Evolutionary conservation across 2,113 vertebrate species (phyloP).

Genomic region (Ceyx margarethae): DNA sequence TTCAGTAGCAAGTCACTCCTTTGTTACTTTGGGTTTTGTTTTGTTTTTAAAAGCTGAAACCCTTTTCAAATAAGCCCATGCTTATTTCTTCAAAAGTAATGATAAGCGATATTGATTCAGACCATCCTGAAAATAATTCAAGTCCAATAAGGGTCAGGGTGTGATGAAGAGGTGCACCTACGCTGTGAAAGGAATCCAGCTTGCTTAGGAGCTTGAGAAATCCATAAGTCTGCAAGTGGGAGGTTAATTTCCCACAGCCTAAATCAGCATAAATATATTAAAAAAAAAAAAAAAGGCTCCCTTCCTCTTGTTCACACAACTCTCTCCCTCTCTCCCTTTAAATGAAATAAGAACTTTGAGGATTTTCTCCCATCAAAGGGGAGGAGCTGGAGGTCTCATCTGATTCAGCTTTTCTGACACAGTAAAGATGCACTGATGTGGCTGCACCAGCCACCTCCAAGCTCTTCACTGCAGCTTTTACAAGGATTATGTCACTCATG

Average conservation of each 20-base stretch:
- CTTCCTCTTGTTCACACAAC: background rate
- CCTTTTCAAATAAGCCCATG: background rate
- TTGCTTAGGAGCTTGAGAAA: background rate
- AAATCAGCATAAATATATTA: background rate
- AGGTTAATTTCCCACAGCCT: conserved; percentile 25
- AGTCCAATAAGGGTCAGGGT: background rate
- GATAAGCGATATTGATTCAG: conserved; percentile 23
- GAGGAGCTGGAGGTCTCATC: background rate
- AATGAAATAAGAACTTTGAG: background rate
- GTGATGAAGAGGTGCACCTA: background rate
- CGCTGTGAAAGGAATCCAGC: background rate
- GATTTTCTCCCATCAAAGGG: background rate
- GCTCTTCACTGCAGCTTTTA: background rate
- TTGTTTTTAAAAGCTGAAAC: background rate
- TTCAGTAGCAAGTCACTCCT: background rate
- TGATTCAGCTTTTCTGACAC: rapidly evolving
- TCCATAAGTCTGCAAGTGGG: background rate
- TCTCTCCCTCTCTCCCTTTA: background rate
- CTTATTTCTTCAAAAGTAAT: background rate
- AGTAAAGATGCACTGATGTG: rapidly evolving
- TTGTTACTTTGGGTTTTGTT: background rate
- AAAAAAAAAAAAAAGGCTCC: background rate
- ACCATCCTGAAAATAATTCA: background rate
- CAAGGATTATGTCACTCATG: background rate
- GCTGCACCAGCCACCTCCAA: background rate